Base-by-base conservation (phyloP, 2,797 vertebrate species). In the Remorina albescens region DNA sequence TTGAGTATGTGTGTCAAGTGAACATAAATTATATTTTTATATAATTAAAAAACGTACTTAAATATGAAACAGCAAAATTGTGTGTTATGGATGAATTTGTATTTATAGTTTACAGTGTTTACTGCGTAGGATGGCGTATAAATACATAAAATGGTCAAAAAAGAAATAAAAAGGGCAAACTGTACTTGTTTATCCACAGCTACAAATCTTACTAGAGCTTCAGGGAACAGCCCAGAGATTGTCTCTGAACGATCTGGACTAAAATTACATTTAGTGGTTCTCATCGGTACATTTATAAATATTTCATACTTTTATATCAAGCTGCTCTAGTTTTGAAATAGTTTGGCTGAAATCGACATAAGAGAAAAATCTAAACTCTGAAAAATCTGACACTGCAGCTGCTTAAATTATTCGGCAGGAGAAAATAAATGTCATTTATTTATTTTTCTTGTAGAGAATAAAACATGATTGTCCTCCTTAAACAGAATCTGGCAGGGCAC, bases 281-380 rank as follows among this genome's bases (percentile, higher is more conserved):
- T 72, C 42, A 70, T 75, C 64, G 58, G 18, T 69, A 41, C 50
- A 58, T 67, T 59, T 66, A 70, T 83, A 61, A 83, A 83, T 80
- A 80, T 76, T 71, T 85, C 30, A 83, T 57, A 54, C 32, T 61
- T 75, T 74, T 54, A 76, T 53, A 81, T 76, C 60, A 41, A 56
- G 41, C 55, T 49, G 76, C 49, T 80, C 65, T 72, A 66, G 37
- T 74, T 76, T 49, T 58, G 8, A 54, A 65, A 58, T 6, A 9
- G 41, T 70, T 68, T 37, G 55, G 49, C 46, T 47, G 25, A 64
- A 67, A 56, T 63, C 37, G 26, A 32, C 13, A 23, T 23, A 56
- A n/a, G 51, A 62, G 25, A 47, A 65, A 55, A 60, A 70, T 42
- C 42, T 49, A 46, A 58, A 36, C 13, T 18, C 11, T 34, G 25